Percentiles rank a stretch among this genome's conserved stretches.
Evolutionary conservation across 2,888 invertebrate species (phyloP).

Genomic region (Netelia melanura): DNA sequence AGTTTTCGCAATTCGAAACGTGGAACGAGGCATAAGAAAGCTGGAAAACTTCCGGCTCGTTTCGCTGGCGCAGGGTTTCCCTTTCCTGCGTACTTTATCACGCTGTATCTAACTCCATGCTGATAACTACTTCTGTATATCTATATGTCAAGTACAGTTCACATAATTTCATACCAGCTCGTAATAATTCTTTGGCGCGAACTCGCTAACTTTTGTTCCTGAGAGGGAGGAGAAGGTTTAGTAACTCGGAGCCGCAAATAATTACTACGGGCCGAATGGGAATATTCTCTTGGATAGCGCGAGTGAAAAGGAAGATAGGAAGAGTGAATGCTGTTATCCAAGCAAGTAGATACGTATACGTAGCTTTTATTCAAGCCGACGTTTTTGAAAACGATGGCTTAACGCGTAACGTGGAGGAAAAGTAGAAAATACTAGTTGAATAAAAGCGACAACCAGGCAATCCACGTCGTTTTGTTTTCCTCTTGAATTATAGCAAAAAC

Average conservation of each 20-base stretch:
- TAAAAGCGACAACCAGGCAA: too few species aligned
- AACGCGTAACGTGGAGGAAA: constrained; percentile 19
- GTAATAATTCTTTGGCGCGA: constrained; percentile 26
- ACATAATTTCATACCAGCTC: constrained; percentile 15
- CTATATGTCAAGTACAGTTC: not conserved
- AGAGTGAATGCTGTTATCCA: not conserved
- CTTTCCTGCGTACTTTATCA: not conserved
- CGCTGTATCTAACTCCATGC: not conserved
- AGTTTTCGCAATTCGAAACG: constrained; percentile 18
- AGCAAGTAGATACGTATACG: not conserved
- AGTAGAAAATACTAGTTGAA: not conserved
- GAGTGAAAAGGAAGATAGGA: not conserved
- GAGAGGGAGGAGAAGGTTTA: not conserved
- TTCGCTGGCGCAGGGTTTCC: constrained; percentile 42
- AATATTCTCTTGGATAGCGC: not conserved
- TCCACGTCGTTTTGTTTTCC: too few species aligned
- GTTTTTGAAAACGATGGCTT: constrained; percentile 29
- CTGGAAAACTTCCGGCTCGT: constrained; percentile 21
- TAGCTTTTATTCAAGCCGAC: not conserved
- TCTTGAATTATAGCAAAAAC: too few species aligned
- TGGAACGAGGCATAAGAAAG: constrained; percentile 10
- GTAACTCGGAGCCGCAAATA: constrained; percentile 36
- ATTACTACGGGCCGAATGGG: constrained; percentile 20
- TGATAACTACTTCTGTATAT: not conserved
- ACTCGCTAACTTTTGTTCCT: constrained; percentile 26